A percentile compares a stretch with the other conserved stretches of the same genome.
Conservation (phyloP, 2,888 invertebrate species). For the Phymatocera aterrima region DNA sequence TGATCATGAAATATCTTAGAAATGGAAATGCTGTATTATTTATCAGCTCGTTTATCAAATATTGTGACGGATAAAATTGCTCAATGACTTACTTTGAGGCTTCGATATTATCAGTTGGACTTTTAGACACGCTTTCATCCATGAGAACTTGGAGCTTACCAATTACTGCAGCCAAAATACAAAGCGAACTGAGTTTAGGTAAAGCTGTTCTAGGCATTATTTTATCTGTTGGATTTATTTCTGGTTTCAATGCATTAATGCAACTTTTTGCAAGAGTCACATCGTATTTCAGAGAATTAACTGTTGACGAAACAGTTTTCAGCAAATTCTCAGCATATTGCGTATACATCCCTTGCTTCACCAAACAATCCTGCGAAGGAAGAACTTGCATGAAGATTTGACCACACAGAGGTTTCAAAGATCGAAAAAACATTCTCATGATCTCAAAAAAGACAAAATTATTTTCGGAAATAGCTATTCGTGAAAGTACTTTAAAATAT, state of each 20-base stretch:
- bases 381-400: slow-evolving; percentile 33
- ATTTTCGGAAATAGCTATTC: background rate
- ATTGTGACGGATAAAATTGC: background rate
- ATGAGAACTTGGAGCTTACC: slow-evolving; percentile 84
- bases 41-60: background rate
- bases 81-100: slow-evolving; percentile 70
- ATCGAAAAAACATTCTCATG: slow-evolving; percentile 15
- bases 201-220: slow-evolving; percentile 72
- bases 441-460: slow-evolving; percentile 5
- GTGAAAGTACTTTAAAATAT: background rate
- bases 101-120: slow-evolving; percentile 67
- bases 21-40: background rate
- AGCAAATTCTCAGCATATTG: slow-evolving; percentile 84
- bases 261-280: slow-evolving; percentile 80
- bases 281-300: slow-evolving; percentile 80
- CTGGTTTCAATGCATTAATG: slow-evolving; percentile 77
- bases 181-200: slow-evolving; percentile 85
- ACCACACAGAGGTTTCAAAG: slow-evolving; percentile 4
- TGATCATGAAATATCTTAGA: slow-evolving; percentile 31
- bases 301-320: slow-evolving; percentile 83
- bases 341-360: slow-evolving; percentile 93
- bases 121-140: slow-evolving; percentile 74
- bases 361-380: slow-evolving; percentile 83
- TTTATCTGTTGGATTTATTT: slow-evolving; percentile 68
- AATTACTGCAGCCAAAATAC: slow-evolving; percentile 85